Conservation (phyloP, 2,888 invertebrate species). For the Archaeoteleia sp. region DNA sequence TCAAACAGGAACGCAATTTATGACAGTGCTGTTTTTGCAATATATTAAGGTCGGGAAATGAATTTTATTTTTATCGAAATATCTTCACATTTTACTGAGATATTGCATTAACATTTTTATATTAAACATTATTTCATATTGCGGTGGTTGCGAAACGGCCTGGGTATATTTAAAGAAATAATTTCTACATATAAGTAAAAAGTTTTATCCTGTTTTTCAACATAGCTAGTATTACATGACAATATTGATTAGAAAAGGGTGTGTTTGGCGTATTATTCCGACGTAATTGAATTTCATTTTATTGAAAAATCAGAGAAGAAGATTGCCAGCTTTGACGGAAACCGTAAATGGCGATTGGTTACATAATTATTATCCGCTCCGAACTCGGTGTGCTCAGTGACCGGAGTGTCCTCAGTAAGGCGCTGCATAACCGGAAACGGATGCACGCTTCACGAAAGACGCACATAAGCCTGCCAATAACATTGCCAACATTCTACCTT, state of each 20-base stretch:
- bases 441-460: constrained; percentile 72
- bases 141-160: no score
- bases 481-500: constrained; percentile 28
- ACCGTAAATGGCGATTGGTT: constrained; percentile 50
- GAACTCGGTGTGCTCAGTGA: constrained; percentile 63
- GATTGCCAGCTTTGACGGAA: constrained; percentile 52
- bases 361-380: constrained; percentile 59
- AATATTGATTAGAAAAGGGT: constrained; percentile 13
- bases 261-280: constrained; percentile 21
- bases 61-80: no score
- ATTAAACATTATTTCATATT: no score
- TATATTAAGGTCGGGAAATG: no score
- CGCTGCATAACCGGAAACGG: constrained; percentile 69
- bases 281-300: not conserved
- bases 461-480: constrained; percentile 54
- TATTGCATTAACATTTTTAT: no score
- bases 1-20: no score
- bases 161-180: no score
- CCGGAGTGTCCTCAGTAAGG: constrained; percentile 66
- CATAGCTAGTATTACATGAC: no score
- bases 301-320: constrained; percentile 37
- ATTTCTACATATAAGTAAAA: no score
- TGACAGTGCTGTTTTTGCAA: no score
- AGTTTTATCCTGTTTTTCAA: no score
- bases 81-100: no score